Base-by-base conservation (phyloP, 2,113 vertebrate species). In the Stictonetta naevosa region DNA sequence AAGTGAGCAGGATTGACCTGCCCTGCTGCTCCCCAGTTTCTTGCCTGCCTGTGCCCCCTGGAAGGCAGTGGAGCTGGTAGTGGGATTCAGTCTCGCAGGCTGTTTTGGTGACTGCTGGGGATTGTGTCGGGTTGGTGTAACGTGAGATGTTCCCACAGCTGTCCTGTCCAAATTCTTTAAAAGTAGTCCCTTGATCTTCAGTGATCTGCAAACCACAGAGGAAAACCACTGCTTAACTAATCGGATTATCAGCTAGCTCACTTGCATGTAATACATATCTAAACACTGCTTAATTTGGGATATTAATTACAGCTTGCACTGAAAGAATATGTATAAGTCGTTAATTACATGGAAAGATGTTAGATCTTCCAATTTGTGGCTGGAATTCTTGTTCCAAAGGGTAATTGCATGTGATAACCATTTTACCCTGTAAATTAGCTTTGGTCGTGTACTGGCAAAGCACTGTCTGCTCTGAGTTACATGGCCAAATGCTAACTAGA, bases 191-290 rank as follows among this genome's bases (percentile, higher is more conserved):
- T 76, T 82, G 81, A 91, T 95, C 94, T 72, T 94, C 55, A 71
- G 63, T 20, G 79, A 93, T 94, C 80, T 48, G 62, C 78, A 89
- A 92, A 92, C 66, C 84, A 69, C 81, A 79, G 83, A 91, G 84
- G 77, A 82, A 95, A 96, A 89, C 38, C 93, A 79, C 83, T 62
- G 69, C 55, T 79, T 85, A 95, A 72, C 89, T 93, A 89, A 95
- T 92, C 3, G 4, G 86, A 86, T 96, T 96, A 95, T 93, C 93
- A 96, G 17, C 19, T 76, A 82, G 63, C 71, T 93, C 88, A 28
- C 81, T 93, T 69, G 89, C 74, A 69, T 66, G 86, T 91, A 91
- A 82, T 83, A 88, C 77, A 83, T 85, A 91, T 40, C 69, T 86
- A 91, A 95, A 92, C 83, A 55, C 53, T 62, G 33, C 66, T 91